Evolutionary conservation across 2,888 invertebrate genomes (phyloP), one percentile per base, ranked within the genome.

Genomic region (Dinocampus coccinellae): DNA sequence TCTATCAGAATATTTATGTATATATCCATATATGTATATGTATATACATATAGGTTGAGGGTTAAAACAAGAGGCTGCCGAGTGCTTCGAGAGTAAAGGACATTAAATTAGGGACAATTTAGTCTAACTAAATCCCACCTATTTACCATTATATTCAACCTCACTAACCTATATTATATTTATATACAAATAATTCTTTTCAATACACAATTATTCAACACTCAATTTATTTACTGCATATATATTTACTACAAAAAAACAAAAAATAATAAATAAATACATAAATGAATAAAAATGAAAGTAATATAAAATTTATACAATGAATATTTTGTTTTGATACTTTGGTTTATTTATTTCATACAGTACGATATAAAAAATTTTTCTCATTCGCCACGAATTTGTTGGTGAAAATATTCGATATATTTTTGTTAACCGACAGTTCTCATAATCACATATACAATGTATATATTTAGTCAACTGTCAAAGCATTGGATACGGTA

Each of bases 101-200:
- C 67, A 74, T 73, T 65, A 72, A 75, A 75, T 73, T 70, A 75
- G 73, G 67, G 71, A 71, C 67, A 66, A 75, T 65, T 71, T 73
- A 73, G 58, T 61, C 11, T 22, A 11, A 16, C n/a, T 33, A 36
- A 52, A 69, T 60, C 42, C 36, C 34, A 42, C 26, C 57, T 57
- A 29, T 66, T 66, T 42, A 66, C 11, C 64, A 33, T 33, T 33
- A 42, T 53, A 52, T 52, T 22, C 36, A 62, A n/a, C 57, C 26
- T n/a, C 39, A 62, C 62, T 26, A 42, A 20, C 22, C 34, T 22
- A n/a, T 22, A 33, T 16, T 24, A 33, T 20, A 3, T 36, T 2
- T 6, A 13, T 42, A 3, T 29, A 29, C 7, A 29, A 29, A 29
- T 4, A 29, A 29, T 29, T 4, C 3, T 29, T 29, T n/a, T n/a